Evolutionary conservation across 2,888 invertebrate species (phyloP).

Genomic region (Neoascia interrupta): DNA sequence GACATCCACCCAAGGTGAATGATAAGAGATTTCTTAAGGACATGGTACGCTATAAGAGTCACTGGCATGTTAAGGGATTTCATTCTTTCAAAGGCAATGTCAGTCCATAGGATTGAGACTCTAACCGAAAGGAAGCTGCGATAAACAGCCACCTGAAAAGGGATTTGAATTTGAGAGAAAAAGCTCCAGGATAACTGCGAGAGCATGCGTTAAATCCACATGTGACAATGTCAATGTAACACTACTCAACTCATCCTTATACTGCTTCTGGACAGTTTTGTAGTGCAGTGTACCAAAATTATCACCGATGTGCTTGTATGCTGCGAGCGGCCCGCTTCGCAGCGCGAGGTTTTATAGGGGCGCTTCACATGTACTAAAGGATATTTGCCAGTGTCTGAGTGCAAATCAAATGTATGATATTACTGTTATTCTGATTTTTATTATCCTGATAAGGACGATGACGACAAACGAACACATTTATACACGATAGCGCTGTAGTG

Average conservation of each 20-base stretch:
- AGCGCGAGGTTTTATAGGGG: neutral
- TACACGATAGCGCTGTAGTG: constrained; percentile 21
- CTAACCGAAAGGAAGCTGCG: too few relatives aligned
- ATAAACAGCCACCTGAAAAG: too few relatives aligned
- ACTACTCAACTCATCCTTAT: constrained; percentile 24
- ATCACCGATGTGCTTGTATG: constrained; percentile 7
- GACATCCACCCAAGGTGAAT: constrained; percentile 1
- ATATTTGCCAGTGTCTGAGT: constrained; percentile 22
- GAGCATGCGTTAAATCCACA: constrained; percentile 57
- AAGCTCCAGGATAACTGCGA: constrained; percentile 26
- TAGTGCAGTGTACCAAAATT: constrained; percentile 41
- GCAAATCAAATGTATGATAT: constrained; percentile 51
- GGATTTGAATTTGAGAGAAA: too few relatives aligned
- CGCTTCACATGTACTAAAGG: neutral
- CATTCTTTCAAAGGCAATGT: too few relatives aligned
- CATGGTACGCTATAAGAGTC: too few relatives aligned
- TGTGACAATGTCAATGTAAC: constrained; percentile 59
- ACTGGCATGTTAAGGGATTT: neutral
- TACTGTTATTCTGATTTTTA: constrained; percentile 59
- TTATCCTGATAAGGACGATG: constrained; percentile 57
- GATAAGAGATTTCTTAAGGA: constrained; percentile 13
- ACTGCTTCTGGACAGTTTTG: constrained; percentile 26
- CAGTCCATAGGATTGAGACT: too few relatives aligned
- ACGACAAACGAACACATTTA: constrained; percentile 54
- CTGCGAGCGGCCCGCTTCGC: neutral